These are phyloP conservation scores for Sterna hirundo DNA, from an alignment of 2,113 vertebrate genomes.

Conservation along the genomic window DNA sequence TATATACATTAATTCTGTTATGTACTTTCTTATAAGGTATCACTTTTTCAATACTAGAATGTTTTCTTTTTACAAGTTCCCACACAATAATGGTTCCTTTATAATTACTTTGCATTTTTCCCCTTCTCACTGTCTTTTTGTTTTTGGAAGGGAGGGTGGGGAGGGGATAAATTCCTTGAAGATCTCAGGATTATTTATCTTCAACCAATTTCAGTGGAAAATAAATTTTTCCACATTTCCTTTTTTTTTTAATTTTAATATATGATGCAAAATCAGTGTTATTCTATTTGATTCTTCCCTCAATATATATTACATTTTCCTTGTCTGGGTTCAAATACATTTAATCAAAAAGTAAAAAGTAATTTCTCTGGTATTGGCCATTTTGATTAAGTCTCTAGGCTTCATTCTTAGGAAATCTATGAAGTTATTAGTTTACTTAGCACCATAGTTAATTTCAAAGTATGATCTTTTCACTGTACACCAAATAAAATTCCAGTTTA, in stretches of 20 bases:
- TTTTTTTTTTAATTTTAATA: background rate
- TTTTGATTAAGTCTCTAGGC: slow-evolving; percentile 35
- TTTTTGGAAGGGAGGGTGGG: too few relatives aligned
- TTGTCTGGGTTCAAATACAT: slow-evolving; percentile 6
- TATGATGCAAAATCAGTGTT: background rate
- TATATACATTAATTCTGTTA: background rate
- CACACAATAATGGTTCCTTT: background rate
- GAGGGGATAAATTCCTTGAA: background rate
- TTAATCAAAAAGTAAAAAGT: slow-evolving; percentile 48
- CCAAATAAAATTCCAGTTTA: background rate
- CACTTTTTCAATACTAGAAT: background rate
- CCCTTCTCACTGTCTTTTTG: background rate
- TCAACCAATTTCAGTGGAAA: background rate
- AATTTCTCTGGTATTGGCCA: slow-evolving; percentile 25
- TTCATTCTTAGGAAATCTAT: slow-evolving; percentile 26
- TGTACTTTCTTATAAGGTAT: background rate
- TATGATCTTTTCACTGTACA: slow-evolving; percentile 5
- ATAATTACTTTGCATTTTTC: background rate
- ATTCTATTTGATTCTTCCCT: background rate
- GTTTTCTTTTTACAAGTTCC: background rate
- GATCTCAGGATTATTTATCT: background rate
- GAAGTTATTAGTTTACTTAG: slow-evolving; percentile 47
- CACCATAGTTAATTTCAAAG: slow-evolving; percentile 29
- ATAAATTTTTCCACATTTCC: background rate
- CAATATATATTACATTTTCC: background rate